Percentiles rank a stretch among this genome's conserved stretches.
Conservation (phyloP, 2,797 vertebrate species). For the Aselliscus stoliczkanus region DNA sequence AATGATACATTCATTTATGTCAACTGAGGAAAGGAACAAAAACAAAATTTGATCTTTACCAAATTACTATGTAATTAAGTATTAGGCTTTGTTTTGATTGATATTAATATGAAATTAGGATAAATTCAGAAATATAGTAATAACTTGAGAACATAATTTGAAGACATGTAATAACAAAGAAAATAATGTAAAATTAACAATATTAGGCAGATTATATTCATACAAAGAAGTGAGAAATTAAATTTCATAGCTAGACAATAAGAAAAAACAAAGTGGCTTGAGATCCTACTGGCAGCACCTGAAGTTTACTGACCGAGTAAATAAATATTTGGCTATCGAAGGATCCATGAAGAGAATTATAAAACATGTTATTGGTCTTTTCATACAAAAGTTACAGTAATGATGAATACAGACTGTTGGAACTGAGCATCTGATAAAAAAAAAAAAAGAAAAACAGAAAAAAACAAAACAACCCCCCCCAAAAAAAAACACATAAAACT, state of each 20-base stretch:
- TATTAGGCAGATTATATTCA: neutral
- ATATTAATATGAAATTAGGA: neutral
- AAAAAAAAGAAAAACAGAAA: too few species aligned
- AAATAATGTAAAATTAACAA: neutral
- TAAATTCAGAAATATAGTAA: neutral
- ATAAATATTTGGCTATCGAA: neutral
- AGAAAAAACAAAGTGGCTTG: neutral
- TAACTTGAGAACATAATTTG: neutral
- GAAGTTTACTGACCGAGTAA: neutral
- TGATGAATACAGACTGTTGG: neutral
- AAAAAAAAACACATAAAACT: neutral
- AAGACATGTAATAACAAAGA: neutral
- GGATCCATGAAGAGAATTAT: neutral
- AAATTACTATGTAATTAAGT: constrained; percentile 24
- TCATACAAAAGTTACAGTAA: neutral
- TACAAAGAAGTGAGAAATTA: neutral
- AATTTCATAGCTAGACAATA: neutral
- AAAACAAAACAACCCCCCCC: too few species aligned
- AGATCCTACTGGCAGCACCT: neutral
- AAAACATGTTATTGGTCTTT: neutral
- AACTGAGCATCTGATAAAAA: neutral
- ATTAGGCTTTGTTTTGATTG: neutral
- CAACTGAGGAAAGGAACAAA: neutral
- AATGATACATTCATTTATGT: neutral
- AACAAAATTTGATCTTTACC: neutral